Conservation (phyloP, 2,113 vertebrate genomes). For the Pelmatolapia mariae region DNA sequence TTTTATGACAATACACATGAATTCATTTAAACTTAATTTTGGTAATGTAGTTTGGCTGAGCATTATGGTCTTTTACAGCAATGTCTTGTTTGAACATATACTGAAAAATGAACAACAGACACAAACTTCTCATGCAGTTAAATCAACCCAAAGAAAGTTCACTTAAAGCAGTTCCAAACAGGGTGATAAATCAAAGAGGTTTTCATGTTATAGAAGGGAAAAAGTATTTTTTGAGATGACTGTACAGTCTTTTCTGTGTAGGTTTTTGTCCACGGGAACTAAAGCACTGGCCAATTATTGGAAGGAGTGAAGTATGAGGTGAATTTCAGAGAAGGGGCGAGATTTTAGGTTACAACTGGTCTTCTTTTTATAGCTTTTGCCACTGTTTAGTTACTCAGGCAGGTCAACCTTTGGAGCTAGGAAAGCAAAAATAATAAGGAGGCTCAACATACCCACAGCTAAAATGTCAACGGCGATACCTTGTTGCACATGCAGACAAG, state of each 20-base stretch:
- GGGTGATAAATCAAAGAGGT: neutral
- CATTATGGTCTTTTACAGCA: neutral
- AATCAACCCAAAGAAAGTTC: neutral
- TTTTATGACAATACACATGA: neutral
- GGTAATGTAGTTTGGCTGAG: neutral
- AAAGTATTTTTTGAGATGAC: neutral
- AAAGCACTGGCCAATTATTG: neutral
- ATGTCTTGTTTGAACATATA: neutral
- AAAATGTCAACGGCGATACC: neutral
- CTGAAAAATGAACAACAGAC: neutral
- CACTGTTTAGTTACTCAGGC: neutral
- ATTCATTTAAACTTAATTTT: neutral
- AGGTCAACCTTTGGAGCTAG: neutral
- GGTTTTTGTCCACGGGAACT: neutral
- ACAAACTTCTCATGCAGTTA: neutral
- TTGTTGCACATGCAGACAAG: neutral
- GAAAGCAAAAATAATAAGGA: neutral
- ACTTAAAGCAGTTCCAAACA: neutral
- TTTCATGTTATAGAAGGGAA: neutral
- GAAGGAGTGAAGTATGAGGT: neutral
- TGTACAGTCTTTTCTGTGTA: neutral
- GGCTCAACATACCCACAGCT: neutral
- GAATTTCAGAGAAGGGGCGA: neutral
- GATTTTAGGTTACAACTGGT: neutral
- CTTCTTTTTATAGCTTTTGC: neutral